Evolutionary conservation across 1,140 invertebrate genomes (phyloP).

Genomic region (Sycobia sp.): DNA sequence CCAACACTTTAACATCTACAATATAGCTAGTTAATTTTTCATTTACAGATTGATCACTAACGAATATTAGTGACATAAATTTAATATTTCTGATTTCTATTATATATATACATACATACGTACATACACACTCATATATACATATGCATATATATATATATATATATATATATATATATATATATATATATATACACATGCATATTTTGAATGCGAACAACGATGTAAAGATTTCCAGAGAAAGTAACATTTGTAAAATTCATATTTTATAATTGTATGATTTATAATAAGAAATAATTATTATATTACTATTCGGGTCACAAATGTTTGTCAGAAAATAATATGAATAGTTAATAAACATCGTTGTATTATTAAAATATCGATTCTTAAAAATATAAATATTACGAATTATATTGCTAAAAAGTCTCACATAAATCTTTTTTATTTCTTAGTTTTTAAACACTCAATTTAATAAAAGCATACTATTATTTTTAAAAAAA

Average conservation of each 20-base stretch:
- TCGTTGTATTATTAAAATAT: slow-evolving; percentile 18
- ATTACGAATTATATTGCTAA: slow-evolving; percentile 11
- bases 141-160: too few relatives aligned
- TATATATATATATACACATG: too few relatives aligned
- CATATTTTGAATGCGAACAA: slow-evolving; percentile 13
- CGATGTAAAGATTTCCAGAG: slow-evolving; percentile 20
- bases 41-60: neutral
- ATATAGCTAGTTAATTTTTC: neutral
- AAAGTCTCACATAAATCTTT: neutral
- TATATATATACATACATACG: too few relatives aligned
- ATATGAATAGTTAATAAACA: slow-evolving; percentile 16
- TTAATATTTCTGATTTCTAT: neutral
- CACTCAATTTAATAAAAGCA: too few relatives aligned
- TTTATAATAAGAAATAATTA: slow-evolving; percentile 12
- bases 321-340: slow-evolving; percentile 2
- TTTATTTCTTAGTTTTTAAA: neutral
- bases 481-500: too few relatives aligned
- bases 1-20: neutral
- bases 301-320: neutral
- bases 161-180: too few relatives aligned
- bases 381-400: slow-evolving; percentile 25
- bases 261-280: slow-evolving; percentile 24
- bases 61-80: neutral
- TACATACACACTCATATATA: too few relatives aligned
- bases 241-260: slow-evolving; percentile 12